Conservation (phyloP, 2,888 invertebrate species). For the Ctenicera cuprea region DNA sequence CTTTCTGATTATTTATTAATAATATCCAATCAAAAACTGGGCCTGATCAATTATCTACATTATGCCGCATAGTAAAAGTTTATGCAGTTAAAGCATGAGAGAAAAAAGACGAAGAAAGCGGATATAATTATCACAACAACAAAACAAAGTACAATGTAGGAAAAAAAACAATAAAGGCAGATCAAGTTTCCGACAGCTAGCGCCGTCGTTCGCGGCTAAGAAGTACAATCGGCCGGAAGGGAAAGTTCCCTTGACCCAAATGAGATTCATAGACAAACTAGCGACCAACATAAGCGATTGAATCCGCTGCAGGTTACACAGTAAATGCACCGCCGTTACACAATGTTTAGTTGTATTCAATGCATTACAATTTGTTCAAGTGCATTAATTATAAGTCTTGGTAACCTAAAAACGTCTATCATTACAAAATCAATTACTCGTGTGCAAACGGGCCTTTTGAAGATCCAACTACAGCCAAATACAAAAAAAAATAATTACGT, state of each 20-base stretch:
- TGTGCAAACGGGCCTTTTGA: background rate
- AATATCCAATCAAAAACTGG: conserved; percentile 10
- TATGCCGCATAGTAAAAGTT: conserved; percentile 25
- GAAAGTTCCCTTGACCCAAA: conserved; percentile 69
- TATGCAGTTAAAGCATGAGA: background rate
- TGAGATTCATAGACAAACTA: conserved; percentile 58
- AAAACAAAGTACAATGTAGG: background rate
- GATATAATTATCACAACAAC: conserved; percentile 38
- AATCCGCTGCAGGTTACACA: conserved; percentile 48
- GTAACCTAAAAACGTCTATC: conserved; percentile 52
- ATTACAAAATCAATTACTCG: background rate
- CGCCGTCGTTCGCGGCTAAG: conserved; percentile 35
- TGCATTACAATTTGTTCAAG: conserved; percentile 51
- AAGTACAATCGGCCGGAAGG: conserved; percentile 63
- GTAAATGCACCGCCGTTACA: conserved; percentile 42
- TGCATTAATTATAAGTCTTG: conserved; percentile 46
- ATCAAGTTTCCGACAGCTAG: conserved; percentile 45
- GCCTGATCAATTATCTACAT: conserved; percentile 7
- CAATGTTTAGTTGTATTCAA: conserved; percentile 38
- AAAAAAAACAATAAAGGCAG: conserved; percentile 16
- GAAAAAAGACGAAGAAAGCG: conserved; percentile 33
- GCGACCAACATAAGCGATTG: conserved; percentile 44
- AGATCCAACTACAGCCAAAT: too few relatives aligned
- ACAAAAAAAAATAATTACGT: too few relatives aligned
- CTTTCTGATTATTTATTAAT: conserved; percentile 16